These are phyloP conservation scores for Rotaria macrura DNA, from an alignment of 2,888 invertebrate genomes.

Conservation along the genomic window DNA sequence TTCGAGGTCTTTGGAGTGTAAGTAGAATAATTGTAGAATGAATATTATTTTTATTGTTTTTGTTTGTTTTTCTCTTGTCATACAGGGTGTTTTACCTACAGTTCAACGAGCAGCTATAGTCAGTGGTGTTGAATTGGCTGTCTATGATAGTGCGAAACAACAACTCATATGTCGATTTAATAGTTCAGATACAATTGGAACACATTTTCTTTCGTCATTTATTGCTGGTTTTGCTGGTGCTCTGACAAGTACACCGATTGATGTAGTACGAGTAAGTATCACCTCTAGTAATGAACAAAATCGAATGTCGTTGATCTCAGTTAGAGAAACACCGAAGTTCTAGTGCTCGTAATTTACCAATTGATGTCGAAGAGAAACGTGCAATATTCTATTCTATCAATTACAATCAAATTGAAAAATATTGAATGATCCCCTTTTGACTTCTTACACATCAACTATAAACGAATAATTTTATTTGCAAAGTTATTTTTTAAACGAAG, in stretches of 20 bases:
- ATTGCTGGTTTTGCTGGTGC: conserved; percentile 82
- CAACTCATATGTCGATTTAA: conserved; percentile 56
- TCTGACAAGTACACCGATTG: conserved; percentile 81
- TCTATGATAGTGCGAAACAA: conserved; percentile 78
- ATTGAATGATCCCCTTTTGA: too few relatives aligned
- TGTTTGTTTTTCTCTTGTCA: conserved; percentile 36
- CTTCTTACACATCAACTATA: too few relatives aligned
- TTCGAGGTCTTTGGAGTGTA: conserved; percentile 74
- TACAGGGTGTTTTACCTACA: conserved; percentile 76
- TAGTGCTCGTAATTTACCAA: too few relatives aligned
- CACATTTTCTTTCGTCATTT: conserved; percentile 68
- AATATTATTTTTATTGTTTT: background rate
- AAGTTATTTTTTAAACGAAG: too few relatives aligned
- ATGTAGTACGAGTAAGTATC: conserved; percentile 70
- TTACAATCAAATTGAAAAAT: too few relatives aligned
- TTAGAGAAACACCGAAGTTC: too few relatives aligned
- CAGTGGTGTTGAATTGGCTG: conserved; percentile 82
- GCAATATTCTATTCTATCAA: too few relatives aligned
- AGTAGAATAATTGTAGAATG: conserved; percentile 37
- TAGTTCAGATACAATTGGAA: conserved; percentile 68
- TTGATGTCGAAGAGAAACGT: too few relatives aligned
- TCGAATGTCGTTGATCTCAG: too few relatives aligned
- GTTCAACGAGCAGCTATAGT: conserved; percentile 83
- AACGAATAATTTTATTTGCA: too few relatives aligned
- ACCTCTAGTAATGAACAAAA: too few relatives aligned